phyloP scores from a whole-genome alignment of 2,797 vertebrate species.

The Chanos chanos region DNA sequence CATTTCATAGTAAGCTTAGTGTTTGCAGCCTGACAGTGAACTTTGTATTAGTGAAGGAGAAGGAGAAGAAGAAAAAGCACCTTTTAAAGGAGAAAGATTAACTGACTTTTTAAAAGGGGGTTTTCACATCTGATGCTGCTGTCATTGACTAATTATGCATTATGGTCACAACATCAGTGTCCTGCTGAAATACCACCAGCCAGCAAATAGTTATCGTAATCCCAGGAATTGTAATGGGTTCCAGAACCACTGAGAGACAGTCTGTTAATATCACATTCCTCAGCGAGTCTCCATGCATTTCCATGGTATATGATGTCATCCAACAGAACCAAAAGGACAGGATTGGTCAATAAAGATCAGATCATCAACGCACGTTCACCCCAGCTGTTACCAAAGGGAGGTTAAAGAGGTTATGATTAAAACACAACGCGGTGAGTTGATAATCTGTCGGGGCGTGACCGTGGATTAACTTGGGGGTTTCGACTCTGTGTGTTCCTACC shows the following conservation, averaged over 20 bases:
- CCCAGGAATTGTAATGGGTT: too few species aligned
- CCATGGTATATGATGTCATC: neutral
- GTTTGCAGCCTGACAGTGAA: slow-evolving; percentile 7
- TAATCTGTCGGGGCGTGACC: slow-evolving; percentile 48
- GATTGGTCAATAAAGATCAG: slow-evolving; percentile 43
- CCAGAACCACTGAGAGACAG: too few species aligned
- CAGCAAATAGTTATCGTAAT: too few species aligned
- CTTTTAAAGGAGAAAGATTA: too few species aligned
- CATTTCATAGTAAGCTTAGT: slow-evolving; percentile 4
- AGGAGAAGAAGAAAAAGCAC: neutral
- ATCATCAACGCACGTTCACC: slow-evolving; percentile 45
- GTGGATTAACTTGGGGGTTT: slow-evolving; percentile 57
- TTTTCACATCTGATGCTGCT: too few species aligned
- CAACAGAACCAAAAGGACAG: slow-evolving; percentile 55
- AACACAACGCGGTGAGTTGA: slow-evolving; percentile 53
- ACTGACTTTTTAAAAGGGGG: too few species aligned
- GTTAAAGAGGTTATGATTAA: slow-evolving; percentile 59
- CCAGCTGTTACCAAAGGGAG: slow-evolving; percentile 61
- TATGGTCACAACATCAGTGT: too few species aligned
- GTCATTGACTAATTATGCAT: too few species aligned
- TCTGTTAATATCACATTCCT: too few species aligned
- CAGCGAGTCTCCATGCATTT: neutral
- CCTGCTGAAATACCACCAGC: too few species aligned
- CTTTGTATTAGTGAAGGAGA: slow-evolving; percentile 23
- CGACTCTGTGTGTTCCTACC: slow-evolving; percentile 44